Evolutionary conservation across 1,140 invertebrate species (phyloP).

Genomic region (Pseudomyrmex flavicornis): DNA sequence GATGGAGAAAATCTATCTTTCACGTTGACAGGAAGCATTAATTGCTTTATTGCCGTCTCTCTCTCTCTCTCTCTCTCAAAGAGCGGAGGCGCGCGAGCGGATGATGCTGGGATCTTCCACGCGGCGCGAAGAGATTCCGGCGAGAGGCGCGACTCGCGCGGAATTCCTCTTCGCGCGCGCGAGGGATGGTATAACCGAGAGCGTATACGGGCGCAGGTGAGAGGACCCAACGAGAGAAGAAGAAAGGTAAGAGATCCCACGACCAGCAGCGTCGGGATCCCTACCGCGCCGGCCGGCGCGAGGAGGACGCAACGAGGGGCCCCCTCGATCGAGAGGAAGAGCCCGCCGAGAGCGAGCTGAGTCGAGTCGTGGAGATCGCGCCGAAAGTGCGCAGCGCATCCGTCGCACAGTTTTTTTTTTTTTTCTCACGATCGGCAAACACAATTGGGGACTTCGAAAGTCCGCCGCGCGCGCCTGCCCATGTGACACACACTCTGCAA

Average conservation of each 20-base stretch:
- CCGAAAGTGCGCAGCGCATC: constrained; percentile 77
- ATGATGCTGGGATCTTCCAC: neutral
- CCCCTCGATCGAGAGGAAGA: constrained; percentile 64
- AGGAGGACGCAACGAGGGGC: constrained; percentile 68
- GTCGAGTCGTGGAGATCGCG: constrained; percentile 63
- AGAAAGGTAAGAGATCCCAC: constrained; percentile 80
- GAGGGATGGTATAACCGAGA: constrained; percentile 56
- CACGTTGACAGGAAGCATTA: neutral
- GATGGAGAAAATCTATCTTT: neutral
- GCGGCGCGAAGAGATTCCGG: constrained; percentile 29
- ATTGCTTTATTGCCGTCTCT: neutral
- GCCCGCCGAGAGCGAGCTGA: constrained; percentile 54
- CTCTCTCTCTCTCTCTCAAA: no score
- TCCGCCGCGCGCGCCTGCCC: constrained; percentile 61
- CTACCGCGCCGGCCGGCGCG: constrained; percentile 77
- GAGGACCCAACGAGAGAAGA: constrained; percentile 72
- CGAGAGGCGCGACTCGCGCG: constrained; percentile 48
- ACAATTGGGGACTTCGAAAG: constrained; percentile 65
- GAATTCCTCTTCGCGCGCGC: constrained; percentile 27
- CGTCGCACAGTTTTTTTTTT: constrained; percentile 54
- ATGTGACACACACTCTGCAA: constrained; percentile 75
- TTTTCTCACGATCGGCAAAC: constrained; percentile 76
- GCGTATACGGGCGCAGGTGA: constrained; percentile 65
- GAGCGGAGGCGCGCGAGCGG: neutral
- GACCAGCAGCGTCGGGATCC: constrained; percentile 68